Percentiles rank a stretch among this genome's conserved stretches.
phyloP scores from a whole-genome alignment of 1,140 invertebrate genomes.

The Leptoteleia sp. region DNA sequence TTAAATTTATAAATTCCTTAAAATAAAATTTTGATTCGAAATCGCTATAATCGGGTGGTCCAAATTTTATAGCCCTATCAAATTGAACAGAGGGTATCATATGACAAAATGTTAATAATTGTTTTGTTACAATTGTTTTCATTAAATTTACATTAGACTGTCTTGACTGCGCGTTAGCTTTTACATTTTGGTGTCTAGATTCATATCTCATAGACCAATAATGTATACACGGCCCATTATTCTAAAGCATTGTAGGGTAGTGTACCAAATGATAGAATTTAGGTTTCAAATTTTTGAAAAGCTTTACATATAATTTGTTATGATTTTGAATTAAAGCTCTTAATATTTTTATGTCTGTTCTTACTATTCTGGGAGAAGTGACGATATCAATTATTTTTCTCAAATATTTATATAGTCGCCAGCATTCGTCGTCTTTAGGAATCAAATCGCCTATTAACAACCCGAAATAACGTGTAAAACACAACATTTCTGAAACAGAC shows the following conservation, averaged over 20 bases:
- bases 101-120: no score
- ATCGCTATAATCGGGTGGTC: no score
- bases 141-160: constrained; percentile 5
- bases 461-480: background rate
- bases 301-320: constrained; percentile 4
- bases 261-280: constrained; percentile 12
- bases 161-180: constrained; percentile 8
- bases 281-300: constrained; percentile 1
- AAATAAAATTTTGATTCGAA: no score
- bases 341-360: constrained; percentile 6
- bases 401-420: constrained; percentile 10
- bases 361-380: background rate
- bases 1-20: no score
- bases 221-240: constrained; percentile 21
- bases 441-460: background rate
- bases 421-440: constrained; percentile 1
- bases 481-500: constrained; percentile 1
- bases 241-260: constrained; percentile 11
- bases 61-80: no score
- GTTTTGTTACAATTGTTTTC: constrained; percentile 11
- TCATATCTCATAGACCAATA: constrained; percentile 20
- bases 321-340: constrained; percentile 1
- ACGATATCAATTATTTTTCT: constrained; percentile 2
- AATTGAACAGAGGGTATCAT: no score
- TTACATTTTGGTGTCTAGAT: constrained; percentile 7